A percentile compares a stretch with the other conserved stretches of the same genome.
Evolutionary conservation across 2,797 vertebrate species (phyloP).

Genomic region (Mormyrops boulengeri): DNA sequence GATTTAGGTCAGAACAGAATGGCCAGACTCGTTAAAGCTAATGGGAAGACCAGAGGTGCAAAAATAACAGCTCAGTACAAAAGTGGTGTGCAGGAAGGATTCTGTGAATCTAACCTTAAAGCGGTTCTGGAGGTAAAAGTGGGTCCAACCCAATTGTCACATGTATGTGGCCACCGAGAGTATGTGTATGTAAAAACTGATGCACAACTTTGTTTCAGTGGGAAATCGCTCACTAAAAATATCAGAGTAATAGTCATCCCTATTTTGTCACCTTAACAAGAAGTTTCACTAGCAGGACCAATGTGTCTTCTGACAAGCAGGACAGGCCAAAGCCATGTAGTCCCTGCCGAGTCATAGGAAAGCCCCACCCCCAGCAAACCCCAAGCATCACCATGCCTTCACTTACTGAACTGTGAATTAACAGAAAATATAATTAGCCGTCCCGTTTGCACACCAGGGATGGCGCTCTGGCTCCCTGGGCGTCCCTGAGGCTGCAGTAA

Average conservation of each 20-base stretch:
- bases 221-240: background rate
- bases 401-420: constrained; percentile 41
- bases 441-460: constrained; percentile 35
- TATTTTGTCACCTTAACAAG: background rate
- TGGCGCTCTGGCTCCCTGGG: constrained; percentile 41
- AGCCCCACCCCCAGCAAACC: constrained; percentile 20
- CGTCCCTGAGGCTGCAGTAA: constrained; percentile 45
- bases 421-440: constrained; percentile 48
- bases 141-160: background rate
- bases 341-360: background rate
- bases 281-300: background rate
- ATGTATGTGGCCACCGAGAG: background rate
- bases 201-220: background rate
- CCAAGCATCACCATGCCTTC: constrained; percentile 34
- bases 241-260: background rate
- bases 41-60: background rate
- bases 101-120: background rate
- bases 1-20: background rate
- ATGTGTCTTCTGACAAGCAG: background rate
- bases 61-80: background rate
- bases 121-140: background rate
- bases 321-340: background rate
- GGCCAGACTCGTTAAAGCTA: background rate
- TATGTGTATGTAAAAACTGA: background rate
- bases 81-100: background rate